Base-by-base conservation (phyloP, 92 coral and sea anemone genomes). In the Muricea muricata region DNA sequence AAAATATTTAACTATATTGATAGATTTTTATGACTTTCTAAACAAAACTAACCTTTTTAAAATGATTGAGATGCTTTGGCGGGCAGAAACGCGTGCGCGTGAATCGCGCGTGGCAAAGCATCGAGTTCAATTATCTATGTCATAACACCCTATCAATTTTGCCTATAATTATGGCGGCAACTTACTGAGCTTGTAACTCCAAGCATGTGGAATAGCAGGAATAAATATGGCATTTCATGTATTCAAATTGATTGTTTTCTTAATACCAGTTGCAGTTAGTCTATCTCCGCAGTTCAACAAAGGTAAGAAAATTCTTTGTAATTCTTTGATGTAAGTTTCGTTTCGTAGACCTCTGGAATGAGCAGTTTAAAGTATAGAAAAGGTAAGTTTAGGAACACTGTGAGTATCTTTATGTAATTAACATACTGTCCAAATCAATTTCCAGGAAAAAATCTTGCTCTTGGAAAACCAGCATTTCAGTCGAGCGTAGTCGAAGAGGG, bases 391-490 rank as follows among this genome's bases (percentile, higher is more conserved):
- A n/a, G n/a, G n/a, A n/a, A n/a, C n/a, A n/a, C n/a, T n/a, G n/a
- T n/a, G n/a, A n/a, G n/a, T n/a, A n/a, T n/a, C n/a, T n/a, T n/a
- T n/a, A n/a, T n/a, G n/a, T n/a, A n/a, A n/a, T n/a, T n/a, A n/a
- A n/a, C n/a, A n/a, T n/a, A n/a, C n/a, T n/a, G n/a, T n/a, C n/a
- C n/a, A 2, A 48, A 7, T 18, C 7, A 48, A 12, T 18, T 48
- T 10, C 21, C 13, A 48, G 56, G 21, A 10, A 10, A 48, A 14
- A 72, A 72, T 20, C 28, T 72, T 28, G 79, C 79, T 18, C 26
- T 73, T 15, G 79, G 79, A 5, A 73, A 73, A 24, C 58, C 58
- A 21, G 46, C 79, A 14, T 39, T 35, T 42, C 79, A 73, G 56
- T 73, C 79, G 0, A 45, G 79, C 26, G 56, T 48, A 2, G 37